phyloP scores from a whole-genome alignment of 2,888 invertebrate species.

The Xestia rhomboidea region DNA sequence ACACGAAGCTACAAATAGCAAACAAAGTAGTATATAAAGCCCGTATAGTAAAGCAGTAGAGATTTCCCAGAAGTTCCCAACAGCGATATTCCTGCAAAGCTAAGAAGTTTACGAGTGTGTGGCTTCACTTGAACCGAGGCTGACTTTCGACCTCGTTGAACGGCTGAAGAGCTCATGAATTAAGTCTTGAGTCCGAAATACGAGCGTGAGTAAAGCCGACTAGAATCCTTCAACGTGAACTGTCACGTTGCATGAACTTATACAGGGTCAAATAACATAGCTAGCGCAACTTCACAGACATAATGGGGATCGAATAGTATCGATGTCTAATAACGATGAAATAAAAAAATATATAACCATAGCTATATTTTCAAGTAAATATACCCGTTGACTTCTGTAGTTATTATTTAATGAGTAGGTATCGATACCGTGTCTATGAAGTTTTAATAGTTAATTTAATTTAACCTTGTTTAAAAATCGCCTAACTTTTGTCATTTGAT shows the following conservation, averaged over 20 bases:
- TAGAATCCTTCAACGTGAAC: conserved; percentile 18
- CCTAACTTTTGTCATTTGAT: neutral
- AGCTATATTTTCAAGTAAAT: neutral
- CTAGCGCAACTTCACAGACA: neutral
- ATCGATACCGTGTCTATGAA: neutral
- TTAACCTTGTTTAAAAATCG: neutral
- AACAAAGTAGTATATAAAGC: conserved; percentile 1
- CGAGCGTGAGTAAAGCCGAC: conserved; percentile 14
- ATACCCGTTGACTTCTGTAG: neutral
- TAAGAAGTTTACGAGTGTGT: conserved; percentile 44
- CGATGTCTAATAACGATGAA: neutral
- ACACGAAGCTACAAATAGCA: neutral
- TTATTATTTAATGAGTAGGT: neutral
- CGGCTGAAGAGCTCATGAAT: conserved; percentile 46
- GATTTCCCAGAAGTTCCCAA: conserved; percentile 27
- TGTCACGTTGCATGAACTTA: conserved; percentile 13
- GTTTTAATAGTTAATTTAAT: neutral
- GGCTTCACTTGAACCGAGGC: conserved; percentile 25
- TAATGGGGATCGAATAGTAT: no score
- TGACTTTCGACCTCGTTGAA: conserved; percentile 30
- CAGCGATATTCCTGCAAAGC: conserved; percentile 40
- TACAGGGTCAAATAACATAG: neutral
- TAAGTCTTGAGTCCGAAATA: conserved; percentile 39
- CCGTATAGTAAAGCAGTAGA: neutral
- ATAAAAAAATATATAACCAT: neutral